Evolutionary conservation across 2,888 invertebrate genomes (phyloP), one percentile per base, ranked within the genome.

Genomic region (Steinernema carpocapsae): DNA sequence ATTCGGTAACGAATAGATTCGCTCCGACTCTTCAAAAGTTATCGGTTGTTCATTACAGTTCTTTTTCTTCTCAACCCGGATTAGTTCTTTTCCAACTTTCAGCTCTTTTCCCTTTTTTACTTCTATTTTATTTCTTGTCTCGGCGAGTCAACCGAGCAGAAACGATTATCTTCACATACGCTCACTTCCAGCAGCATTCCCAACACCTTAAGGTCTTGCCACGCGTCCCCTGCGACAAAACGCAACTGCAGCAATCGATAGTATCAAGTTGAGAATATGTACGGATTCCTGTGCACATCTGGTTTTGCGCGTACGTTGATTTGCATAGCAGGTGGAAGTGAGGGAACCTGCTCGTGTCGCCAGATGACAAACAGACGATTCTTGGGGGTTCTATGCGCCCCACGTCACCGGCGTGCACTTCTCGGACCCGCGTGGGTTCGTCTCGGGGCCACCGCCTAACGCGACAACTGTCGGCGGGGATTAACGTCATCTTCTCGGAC

Each of bases 201-300:
- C n/a, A n/a, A n/a, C n/a, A n/a, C n/a, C n/a, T n/a, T n/a, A n/a
- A n/a, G n/a, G n/a, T n/a, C n/a, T n/a, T n/a, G n/a, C n/a, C n/a
- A n/a, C n/a, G n/a, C n/a, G n/a, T n/a, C n/a, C n/a, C n/a, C n/a
- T n/a, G n/a, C n/a, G n/a, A n/a, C n/a, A n/a, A n/a, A n/a, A n/a
- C n/a, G n/a, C n/a, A 10, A 51, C n/a, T 19, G 6, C 56, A 24
- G 56, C 56, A 56, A 56, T 56, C 56, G 56, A 56, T 56, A 56
- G 56, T 56, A 17, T 4, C 56, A 56, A 19, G 56, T 56, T 56
- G 56, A 56, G 56, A 56, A 56, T 56, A 7, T 43, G 14, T 14
- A 14, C 43, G 14, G 43, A 14, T 43, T 43, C 10, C 14, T 7
- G 43, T 56, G 56, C 26, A 26, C 56, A 24, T 26, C 56, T 22